phyloP scores from a whole-genome alignment of 2,888 invertebrate species.

The Coleophora deauratella region DNA sequence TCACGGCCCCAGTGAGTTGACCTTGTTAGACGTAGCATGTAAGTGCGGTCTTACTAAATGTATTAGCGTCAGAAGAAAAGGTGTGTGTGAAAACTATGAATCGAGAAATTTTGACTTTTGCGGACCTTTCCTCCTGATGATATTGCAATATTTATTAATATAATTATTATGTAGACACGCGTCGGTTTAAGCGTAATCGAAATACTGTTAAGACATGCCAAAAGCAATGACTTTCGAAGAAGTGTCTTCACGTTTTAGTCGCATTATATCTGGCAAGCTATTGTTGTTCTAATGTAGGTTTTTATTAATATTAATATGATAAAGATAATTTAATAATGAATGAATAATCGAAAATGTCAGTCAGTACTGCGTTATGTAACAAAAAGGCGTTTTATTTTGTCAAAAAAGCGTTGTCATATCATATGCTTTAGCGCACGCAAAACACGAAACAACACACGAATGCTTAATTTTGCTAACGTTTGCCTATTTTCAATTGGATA shows the following conservation, averaged over 20 bases:
- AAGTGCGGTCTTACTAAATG: conserved; percentile 20
- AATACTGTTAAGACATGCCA: not conserved
- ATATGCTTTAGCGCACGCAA: conserved; percentile 39
- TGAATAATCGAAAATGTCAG: conserved; percentile 14
- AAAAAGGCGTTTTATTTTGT: conserved; percentile 31
- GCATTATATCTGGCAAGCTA: conserved; percentile 29
- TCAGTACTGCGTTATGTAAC: conserved; percentile 17
- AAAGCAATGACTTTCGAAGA: not conserved
- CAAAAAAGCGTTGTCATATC: conserved; percentile 50
- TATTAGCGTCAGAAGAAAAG: not conserved
- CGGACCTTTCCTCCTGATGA: no score
- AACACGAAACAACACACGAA: conserved; percentile 32
- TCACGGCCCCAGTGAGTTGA: conserved; percentile 24
- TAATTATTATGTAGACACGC: conserved; percentile 3
- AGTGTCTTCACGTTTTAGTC: conserved; percentile 13
- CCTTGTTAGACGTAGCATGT: conserved; percentile 21
- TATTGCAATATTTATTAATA: not conserved
- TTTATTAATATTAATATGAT: conserved; percentile 22
- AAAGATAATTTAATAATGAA: not conserved
- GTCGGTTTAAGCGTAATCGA: not conserved
- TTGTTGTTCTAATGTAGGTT: conserved; percentile 43
- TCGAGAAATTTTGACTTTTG: no score
- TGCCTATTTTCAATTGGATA: conserved; percentile 3
- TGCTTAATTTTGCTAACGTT: conserved; percentile 24
- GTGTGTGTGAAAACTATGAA: conserved; percentile 13